Percentiles rank a stretch among this genome's conserved stretches.
phyloP scores from a whole-genome alignment of 2,113 vertebrate species.

The Carassius gibelio region DNA sequence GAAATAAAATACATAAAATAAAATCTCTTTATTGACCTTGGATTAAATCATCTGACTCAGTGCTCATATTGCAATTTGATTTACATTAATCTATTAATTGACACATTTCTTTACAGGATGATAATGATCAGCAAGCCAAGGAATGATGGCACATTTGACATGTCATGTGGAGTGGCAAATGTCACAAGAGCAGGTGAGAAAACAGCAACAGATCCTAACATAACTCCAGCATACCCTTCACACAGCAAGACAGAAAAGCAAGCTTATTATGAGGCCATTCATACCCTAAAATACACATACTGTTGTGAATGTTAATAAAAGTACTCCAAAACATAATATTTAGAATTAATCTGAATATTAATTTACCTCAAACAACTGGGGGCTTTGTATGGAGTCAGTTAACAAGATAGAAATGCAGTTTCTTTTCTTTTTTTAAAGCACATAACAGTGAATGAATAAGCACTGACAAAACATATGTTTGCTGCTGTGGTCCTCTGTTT shows the following conservation, averaged over 20 bases:
- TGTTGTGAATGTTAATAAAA: not conserved
- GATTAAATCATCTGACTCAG: not conserved
- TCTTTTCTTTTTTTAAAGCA: not conserved
- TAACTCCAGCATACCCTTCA: not conserved
- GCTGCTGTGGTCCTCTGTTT: conserved; percentile 73
- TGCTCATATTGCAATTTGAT: not conserved
- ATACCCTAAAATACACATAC: not conserved
- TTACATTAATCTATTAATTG: not conserved
- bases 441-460: conserved; percentile 49
- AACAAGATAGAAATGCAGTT: too few relatives aligned
- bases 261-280: not conserved
- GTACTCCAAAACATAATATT: not conserved
- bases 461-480: conserved; percentile 66
- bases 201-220: not conserved
- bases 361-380: not conserved
- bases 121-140: not conserved
- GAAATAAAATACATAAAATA: not conserved
- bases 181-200: conserved; percentile 19
- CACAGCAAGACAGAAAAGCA: not conserved
- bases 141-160: not conserved
- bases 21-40: not conserved
- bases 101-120: conserved; percentile 16
- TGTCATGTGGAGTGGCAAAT: conserved; percentile 5
- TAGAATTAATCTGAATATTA: not conserved
- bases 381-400: too few relatives aligned